A percentile compares a stretch with the other conserved stretches of the same genome.
Conservation (phyloP, 2,113 vertebrate species). For the Panthera leo region DNA sequence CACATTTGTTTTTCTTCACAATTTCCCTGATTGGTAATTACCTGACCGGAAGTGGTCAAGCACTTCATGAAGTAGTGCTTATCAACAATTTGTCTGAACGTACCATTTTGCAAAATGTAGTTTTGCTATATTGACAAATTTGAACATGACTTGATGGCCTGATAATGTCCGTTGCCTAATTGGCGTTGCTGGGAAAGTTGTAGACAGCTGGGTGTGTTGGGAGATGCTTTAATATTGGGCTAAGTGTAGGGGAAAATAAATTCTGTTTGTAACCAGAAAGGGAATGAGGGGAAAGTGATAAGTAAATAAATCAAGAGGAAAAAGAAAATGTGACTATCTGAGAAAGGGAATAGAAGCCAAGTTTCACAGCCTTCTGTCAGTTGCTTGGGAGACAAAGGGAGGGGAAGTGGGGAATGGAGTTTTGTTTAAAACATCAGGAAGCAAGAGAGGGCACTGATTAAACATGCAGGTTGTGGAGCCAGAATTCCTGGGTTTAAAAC, state of each 20-base stretch:
- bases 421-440: background rate
- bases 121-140: constrained; percentile 14
- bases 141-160: background rate
- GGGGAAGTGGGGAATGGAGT: background rate
- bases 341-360: background rate
- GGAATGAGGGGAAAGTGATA: background rate
- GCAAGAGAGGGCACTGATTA: background rate
- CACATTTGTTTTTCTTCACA: background rate
- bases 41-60: background rate
- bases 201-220: background rate
- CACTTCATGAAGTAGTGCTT: background rate
- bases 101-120: background rate
- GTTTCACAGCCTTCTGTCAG: background rate
- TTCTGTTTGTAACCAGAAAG: background rate
- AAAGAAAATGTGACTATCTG: background rate
- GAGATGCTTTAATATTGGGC: constrained; percentile 16
- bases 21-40: constrained; percentile 37
- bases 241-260: background rate
- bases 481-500: constrained; percentile 8
- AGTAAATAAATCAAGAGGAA: background rate
- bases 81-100: background rate
- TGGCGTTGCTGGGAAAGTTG: background rate
- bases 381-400: background rate
- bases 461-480: background rate
- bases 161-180: background rate